Base-by-base conservation (phyloP, 2,888 invertebrate genomes). In the Netelia virgata region DNA sequence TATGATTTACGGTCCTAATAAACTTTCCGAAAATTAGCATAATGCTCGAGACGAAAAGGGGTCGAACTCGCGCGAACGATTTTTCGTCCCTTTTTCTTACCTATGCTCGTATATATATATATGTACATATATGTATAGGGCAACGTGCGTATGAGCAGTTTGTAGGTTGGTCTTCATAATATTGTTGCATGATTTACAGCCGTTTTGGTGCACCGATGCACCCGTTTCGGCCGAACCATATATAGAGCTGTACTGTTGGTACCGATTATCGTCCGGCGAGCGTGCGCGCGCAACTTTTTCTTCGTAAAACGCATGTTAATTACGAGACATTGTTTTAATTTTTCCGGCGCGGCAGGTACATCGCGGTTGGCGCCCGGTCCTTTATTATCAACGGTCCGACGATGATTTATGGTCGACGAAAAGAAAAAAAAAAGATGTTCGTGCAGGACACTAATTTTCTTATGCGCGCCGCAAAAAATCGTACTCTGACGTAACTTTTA, bases 11-110 rank as follows among this genome's bases (percentile, higher is more conserved):
- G 88, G 86, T 87, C 84, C 89, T 88, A 90, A 91, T 91, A 92
- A 91, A 91, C 84, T 88, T 89, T 85, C 85, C 86, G 78, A 86
- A 89, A 90, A 91, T 92, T 91, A 89, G 87, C 92, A 91, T 91
- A 91, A 91, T 89, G 88, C 89, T 74, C 85, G 85, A 75, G 66
- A 63, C 82, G 68, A 81, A 20, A 70, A 77, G 68, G 73, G 69
- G 59, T 77, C 77, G 66, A 81, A 76, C 68, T 80, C 72, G 80
- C 73, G 55, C 76, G 59, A 36, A 63, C 61, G 61, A 61, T 57
- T 74, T 83, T 78, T 53, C 43, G 64, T 55, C 8, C 20, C 50
- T 47, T 64, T 47, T 68, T 36, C 18, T 43, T 55, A 66, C 28
- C 8, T 61, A 50, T 10, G n/a, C 64, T 57, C 14, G 18, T 78